These are phyloP conservation scores for Orbicella faveolata DNA, from an alignment of 64 coral and sea anemone species.

Conservation along the genomic window DNA sequence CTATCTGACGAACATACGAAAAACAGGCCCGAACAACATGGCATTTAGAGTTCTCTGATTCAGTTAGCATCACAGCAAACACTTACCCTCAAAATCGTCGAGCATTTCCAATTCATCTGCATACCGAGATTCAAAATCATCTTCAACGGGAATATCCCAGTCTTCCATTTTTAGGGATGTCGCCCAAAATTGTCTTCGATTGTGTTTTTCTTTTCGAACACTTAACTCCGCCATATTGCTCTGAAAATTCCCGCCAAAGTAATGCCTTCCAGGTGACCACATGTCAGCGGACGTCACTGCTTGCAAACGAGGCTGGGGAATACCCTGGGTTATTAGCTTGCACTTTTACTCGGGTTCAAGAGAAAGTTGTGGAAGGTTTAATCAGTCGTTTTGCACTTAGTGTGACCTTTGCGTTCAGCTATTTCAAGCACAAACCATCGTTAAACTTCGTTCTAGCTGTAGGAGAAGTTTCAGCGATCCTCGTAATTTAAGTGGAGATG, in stretches of 20 bases:
- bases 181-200: not conserved
- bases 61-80: not conserved
- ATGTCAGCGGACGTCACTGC: not conserved
- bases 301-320: not conserved
- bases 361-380: too few relatives aligned
- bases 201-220: not conserved
- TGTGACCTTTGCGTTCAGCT: not conserved
- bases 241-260: constrained; percentile 52
- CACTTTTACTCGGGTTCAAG: not conserved
- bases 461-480: not conserved
- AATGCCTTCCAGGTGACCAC: constrained; percentile 2
- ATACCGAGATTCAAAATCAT: constrained; percentile 86
- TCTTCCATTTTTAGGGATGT: constrained; percentile 32
- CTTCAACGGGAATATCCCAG: constrained; percentile 39
- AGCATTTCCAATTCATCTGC: constrained; percentile 94
- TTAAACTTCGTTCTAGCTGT: not conserved
- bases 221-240: constrained; percentile 11
- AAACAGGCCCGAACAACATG: too few relatives aligned
- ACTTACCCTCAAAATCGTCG: constrained; percentile 70
- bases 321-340: not conserved
- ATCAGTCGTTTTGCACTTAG: not conserved
- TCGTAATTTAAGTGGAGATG: not conserved
- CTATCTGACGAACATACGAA: too few relatives aligned
- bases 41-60: too few relatives aligned
- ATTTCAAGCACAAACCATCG: not conserved